Conservation (phyloP, 2,797 vertebrate genomes). For the Ptychadena robeensis region DNA sequence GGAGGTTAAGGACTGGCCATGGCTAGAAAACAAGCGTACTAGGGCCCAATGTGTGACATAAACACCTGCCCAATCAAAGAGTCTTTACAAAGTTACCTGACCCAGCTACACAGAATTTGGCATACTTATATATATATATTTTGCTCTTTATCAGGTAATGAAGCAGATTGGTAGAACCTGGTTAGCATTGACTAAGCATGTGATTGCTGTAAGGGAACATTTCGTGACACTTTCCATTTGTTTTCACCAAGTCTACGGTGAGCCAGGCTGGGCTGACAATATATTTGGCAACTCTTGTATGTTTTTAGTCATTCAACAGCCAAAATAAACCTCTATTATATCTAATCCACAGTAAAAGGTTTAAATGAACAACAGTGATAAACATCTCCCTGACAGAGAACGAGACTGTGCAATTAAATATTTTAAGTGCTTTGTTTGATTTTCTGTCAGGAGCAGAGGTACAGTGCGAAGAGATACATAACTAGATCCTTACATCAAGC, state of each 20-base stretch:
- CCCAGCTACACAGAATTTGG: too few relatives aligned
- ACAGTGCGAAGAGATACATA: constrained; percentile 3
- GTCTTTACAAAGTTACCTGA: too few relatives aligned
- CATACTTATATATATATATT: too few relatives aligned
- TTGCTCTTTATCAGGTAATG: not conserved
- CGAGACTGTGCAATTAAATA: constrained; percentile 44
- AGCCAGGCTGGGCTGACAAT: not conserved
- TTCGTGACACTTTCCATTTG: not conserved
- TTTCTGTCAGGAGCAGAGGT: constrained; percentile 44
- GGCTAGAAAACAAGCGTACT: too few relatives aligned
- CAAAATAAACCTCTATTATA: constrained; percentile 22
- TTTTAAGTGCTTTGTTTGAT: constrained; percentile 47
- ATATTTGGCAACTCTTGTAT: constrained; percentile 8
- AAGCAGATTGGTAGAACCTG: not conserved
- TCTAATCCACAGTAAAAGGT: not conserved
- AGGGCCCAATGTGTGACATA: too few relatives aligned
- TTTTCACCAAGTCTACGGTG: not conserved
- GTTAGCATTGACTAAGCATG: not conserved
- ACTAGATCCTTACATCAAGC: not conserved
- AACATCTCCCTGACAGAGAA: constrained; percentile 38
- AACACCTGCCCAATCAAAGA: too few relatives aligned
- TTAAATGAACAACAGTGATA: constrained; percentile 42
- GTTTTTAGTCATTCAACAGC: constrained; percentile 11
- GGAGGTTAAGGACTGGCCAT: too few relatives aligned
- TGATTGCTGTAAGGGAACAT: not conserved